These are phyloP conservation scores for Sclerodermus sp. DNA, from an alignment of 2,888 invertebrate species.

Conservation along the genomic window DNA sequence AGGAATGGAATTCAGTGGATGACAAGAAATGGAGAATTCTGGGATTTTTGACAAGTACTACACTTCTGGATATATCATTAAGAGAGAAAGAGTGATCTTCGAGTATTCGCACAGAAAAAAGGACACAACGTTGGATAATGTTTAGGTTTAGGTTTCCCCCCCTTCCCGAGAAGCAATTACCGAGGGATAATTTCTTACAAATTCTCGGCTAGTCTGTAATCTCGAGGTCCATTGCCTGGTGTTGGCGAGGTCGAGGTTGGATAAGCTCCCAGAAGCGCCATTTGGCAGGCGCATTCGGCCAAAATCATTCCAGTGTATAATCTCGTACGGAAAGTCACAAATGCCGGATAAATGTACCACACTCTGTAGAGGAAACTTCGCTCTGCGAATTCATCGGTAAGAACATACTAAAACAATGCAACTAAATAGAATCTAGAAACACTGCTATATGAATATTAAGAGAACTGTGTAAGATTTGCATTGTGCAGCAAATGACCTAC, in stretches of 20 bases:
- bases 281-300: conserved; percentile 91
- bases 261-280: conserved; percentile 90
- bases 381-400: conserved; percentile 75
- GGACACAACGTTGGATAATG: no score
- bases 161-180: no score
- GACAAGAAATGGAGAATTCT: no score
- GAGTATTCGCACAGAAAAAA: no score
- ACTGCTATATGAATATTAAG: no score
- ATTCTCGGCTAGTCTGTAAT: conserved; percentile 65
- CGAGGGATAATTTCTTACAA: conserved; percentile 55
- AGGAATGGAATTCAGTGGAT: no score
- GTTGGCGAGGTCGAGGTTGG: conserved; percentile 73
- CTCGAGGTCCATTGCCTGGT: conserved; percentile 82
- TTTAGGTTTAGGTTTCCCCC: no score
- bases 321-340: conserved; percentile 85
- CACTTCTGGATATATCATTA: no score
- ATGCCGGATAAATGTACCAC: conserved; percentile 84
- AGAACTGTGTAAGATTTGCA: not conserved
- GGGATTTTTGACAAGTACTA: no score
- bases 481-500: conserved; percentile 61
- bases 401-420: conserved; percentile 70
- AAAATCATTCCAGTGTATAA: conserved; percentile 88
- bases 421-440: not conserved
- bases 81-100: no score
- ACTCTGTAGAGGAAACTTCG: conserved; percentile 76